A percentile compares a stretch with the other conserved stretches of the same genome.
Evolutionary conservation across 2,888 invertebrate species (phyloP).

Genomic region (Caenorhabditis plicata): DNA sequence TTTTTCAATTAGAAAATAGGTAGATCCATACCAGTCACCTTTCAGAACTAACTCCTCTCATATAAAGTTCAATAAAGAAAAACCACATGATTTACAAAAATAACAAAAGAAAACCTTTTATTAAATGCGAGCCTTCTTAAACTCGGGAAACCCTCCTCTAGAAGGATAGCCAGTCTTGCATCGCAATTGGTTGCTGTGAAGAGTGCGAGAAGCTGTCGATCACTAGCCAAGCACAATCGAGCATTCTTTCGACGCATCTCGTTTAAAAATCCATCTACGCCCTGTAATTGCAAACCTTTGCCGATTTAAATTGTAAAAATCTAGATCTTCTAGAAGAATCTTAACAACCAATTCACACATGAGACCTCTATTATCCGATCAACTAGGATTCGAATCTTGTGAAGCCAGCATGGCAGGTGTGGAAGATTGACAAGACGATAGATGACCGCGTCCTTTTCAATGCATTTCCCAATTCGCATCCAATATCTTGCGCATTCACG

Average conservation of each 20-base stretch:
- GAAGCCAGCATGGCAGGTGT: conserved; percentile 51
- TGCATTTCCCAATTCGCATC: conserved; percentile 29
- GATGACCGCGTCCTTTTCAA: conserved; percentile 31
- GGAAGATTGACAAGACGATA: conserved; percentile 45
- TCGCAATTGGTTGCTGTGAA: conserved; percentile 40
- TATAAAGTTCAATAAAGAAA: too few species aligned
- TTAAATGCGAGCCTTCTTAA: conserved; percentile 34
- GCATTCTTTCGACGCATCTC: conserved; percentile 37
- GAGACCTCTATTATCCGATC: conserved; percentile 23
- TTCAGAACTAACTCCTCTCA: too few species aligned
- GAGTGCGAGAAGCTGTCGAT: conserved; percentile 43
- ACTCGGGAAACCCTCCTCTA: conserved; percentile 49
- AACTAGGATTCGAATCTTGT: conserved; percentile 19
- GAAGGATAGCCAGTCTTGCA: conserved; percentile 32
- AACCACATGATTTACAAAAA: too few species aligned
- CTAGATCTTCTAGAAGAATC: neutral
- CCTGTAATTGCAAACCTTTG: conserved; percentile 17
- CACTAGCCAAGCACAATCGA: conserved; percentile 44
- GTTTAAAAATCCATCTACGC: conserved; percentile 40
- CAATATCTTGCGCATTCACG: conserved; percentile 43
- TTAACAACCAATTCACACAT: neutral
- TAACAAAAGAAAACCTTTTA: too few species aligned
- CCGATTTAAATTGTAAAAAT: too few species aligned
- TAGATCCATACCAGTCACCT: too few species aligned
- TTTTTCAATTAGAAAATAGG: too few species aligned